A percentile compares a stretch with the other conserved stretches of the same genome.
Evolutionary conservation across 2,888 invertebrate species (phyloP).

Genomic region (Nasonovia ribisnigri): DNA sequence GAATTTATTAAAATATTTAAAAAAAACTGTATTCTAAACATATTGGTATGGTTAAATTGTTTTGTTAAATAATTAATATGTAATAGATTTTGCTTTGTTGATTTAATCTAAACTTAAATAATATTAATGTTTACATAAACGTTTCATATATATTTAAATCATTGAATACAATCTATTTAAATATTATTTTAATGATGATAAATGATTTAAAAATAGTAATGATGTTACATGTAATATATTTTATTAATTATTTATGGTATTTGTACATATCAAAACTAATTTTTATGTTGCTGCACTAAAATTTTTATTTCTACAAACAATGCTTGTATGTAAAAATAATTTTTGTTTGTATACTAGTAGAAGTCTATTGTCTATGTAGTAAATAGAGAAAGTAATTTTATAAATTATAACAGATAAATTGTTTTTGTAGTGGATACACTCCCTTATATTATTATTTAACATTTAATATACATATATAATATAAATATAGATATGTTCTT

Average conservation of each 20-base stretch:
- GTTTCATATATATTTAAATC: no score
- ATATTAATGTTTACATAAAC: neutral
- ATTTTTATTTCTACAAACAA: neutral
- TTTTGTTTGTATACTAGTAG: neutral
- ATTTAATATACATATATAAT: no score
- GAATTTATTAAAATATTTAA: neutral
- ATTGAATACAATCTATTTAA: neutral
- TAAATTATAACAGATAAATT: neutral
- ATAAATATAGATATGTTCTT: neutral
- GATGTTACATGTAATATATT: neutral
- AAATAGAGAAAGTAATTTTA: neutral
- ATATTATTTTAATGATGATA: neutral
- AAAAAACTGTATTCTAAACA: neutral
- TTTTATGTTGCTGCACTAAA: neutral
- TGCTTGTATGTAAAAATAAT: neutral
- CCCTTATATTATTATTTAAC: neutral
- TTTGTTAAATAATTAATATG: neutral
- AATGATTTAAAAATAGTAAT: neutral
- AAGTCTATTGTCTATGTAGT: neutral
- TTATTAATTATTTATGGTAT: neutral
- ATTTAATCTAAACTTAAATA: neutral
- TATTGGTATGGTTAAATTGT: neutral
- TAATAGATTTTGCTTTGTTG: neutral
- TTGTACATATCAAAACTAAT: neutral
- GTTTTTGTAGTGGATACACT: neutral